Conservation (phyloP, 1,140 invertebrate species). For the Psilanteris sp. region DNA sequence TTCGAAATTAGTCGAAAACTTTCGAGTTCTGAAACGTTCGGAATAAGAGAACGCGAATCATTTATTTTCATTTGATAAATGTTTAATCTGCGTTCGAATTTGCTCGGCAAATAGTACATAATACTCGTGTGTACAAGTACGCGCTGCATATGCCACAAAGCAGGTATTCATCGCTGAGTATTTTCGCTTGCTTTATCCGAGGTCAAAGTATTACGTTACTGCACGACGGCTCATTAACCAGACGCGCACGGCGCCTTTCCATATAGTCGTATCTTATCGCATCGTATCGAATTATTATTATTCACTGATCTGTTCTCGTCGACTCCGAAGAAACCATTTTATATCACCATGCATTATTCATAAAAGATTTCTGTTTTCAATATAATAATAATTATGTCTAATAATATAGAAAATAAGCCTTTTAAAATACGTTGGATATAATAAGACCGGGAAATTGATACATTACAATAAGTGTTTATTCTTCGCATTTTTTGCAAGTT, state of each 20-base stretch:
- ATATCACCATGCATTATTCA: too few relatives aligned
- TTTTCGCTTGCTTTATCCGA: conserved; percentile 48
- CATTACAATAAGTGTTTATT: too few relatives aligned
- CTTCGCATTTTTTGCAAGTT: too few relatives aligned
- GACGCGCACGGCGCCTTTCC: conserved; percentile 34
- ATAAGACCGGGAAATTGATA: too few relatives aligned
- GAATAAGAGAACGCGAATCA: too few relatives aligned
- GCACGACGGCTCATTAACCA: conserved; percentile 51
- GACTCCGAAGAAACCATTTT: background rate
- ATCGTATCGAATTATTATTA: conserved; percentile 49
- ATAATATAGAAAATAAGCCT: too few relatives aligned
- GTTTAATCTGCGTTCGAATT: conserved; percentile 29
- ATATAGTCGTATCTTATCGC: conserved; percentile 41
- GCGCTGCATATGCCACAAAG: background rate
- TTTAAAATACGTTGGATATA: too few relatives aligned
- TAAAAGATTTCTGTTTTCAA: too few relatives aligned
- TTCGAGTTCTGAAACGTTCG: too few relatives aligned
- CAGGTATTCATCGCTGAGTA: conserved; percentile 29
- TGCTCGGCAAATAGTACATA: conserved; percentile 33
- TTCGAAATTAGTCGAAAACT: too few relatives aligned
- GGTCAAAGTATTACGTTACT: conserved; percentile 46
- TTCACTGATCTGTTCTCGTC: conserved; percentile 20
- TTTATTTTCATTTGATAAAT: too few relatives aligned
- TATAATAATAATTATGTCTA: too few relatives aligned
- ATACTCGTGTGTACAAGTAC: conserved; percentile 8